Conservation (phyloP, 2,113 vertebrate species). For the Ondatra zibethicus region DNA sequence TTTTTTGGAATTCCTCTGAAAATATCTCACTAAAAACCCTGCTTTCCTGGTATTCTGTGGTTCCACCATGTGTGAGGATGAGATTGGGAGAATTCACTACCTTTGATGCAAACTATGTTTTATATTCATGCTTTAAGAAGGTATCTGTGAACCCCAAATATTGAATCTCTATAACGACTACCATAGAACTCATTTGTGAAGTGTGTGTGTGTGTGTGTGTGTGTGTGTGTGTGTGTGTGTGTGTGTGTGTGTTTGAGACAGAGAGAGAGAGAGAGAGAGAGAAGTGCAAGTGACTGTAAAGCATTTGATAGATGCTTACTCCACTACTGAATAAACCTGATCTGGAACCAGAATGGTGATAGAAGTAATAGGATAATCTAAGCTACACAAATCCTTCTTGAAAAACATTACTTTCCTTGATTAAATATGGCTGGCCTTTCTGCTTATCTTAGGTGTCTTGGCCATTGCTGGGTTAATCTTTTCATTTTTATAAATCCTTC, state of each 20-base stretch:
- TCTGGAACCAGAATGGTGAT: conserved; percentile 7
- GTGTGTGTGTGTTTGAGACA: neutral
- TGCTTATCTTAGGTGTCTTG: conserved; percentile 52
- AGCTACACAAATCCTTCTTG: conserved; percentile 69
- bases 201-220: neutral
- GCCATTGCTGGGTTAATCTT: conserved; percentile 61
- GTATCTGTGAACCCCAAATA: neutral
- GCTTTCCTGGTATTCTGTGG: neutral
- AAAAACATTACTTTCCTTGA: conserved; percentile 69
- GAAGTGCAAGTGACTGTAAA: neutral
- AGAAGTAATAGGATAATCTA: conserved; percentile 42
- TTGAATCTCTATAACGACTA: neutral
- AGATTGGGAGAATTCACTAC: neutral
- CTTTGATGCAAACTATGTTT: neutral
- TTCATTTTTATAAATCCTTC: conserved; percentile 57
- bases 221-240: neutral
- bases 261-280: too few species aligned
- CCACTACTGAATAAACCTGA: conserved; percentile 37
- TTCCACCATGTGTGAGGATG: neutral
- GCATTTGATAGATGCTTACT: conserved; percentile 25
- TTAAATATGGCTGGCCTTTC: conserved; percentile 56
- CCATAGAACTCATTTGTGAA: neutral
- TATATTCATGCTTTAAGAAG: neutral
- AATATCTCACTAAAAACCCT: neutral
- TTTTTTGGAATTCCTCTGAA: conserved; percentile 43